Evolutionary conservation across 2,797 vertebrate species (phyloP), one percentile per base, ranked within the genome.

Genomic region (Trachurus trachurus): DNA sequence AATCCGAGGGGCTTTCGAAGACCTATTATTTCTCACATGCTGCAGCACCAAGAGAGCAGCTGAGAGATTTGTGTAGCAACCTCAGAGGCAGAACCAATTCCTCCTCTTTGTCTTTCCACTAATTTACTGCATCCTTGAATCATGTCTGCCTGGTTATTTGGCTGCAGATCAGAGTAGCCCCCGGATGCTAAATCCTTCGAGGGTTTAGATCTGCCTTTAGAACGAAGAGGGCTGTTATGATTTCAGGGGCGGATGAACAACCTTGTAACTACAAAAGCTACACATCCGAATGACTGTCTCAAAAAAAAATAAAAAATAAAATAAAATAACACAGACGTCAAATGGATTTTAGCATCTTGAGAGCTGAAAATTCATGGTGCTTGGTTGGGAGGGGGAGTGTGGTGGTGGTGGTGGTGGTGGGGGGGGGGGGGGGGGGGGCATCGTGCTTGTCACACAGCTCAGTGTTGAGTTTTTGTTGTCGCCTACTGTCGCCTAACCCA

Each of bases 111-210:
- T 76, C 21, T 64, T 69, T 53, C 65, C 9, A 64, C 83, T 81
- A 86, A 89, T 90, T 89, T 80, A 88, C 73, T 81, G 83, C 64
- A 74, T 89, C 73, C 70, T 75, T 62, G 49, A 88, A 78, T 71
- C 63, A 66, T n/a, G 74, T 81, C 70, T 86, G 77, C 57, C 75
- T 65, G 61, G 77, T 71, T 66, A 66, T 71, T 88, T 92, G 88
- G 91, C 88, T 76, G 69, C 69, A 58, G 74, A 86, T 91, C 87
- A 92, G 70, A 83, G 69, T 47, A 19, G 49, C 10, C 11, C 42
- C 17, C 7, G 49, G 42, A 49, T 69, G 54, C 69, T 78, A 73
- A 80, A 87, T 90, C 76, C 64, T 82, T 69, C 9, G 19, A 81
- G 78, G 73, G 50, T 61, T 85, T 65, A 73, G 44, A 76, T 84